Percentiles rank a stretch among this genome's conserved stretches.
These are phyloP conservation scores for Achroia grisella DNA, from an alignment of 1,140 invertebrate species.

Conservation along the genomic window DNA sequence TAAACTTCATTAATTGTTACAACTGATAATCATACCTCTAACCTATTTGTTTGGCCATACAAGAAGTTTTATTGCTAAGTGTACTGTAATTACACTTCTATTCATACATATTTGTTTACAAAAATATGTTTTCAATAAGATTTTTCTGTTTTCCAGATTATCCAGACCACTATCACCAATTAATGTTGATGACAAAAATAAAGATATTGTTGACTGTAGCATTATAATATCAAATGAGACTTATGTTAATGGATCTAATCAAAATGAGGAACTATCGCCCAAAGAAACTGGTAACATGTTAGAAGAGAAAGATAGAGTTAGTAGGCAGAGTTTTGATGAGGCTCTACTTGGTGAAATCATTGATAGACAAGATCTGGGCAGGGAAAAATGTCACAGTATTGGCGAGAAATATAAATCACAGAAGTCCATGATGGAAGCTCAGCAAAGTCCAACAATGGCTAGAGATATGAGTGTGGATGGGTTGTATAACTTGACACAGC, in stretches of 20 bases:
- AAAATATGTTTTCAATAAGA: constrained; percentile 1
- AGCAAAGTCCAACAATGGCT: constrained; percentile 67
- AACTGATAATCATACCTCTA: no score
- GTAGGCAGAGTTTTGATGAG: constrained; percentile 64
- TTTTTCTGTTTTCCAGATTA: constrained; percentile 69
- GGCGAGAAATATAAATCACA: constrained; percentile 67
- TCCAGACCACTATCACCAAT: constrained; percentile 88
- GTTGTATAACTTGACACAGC: constrained; percentile 68
- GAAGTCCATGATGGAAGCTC: constrained; percentile 53
- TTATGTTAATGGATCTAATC: constrained; percentile 44
- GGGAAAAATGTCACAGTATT: constrained; percentile 70
- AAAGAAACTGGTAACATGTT: constrained; percentile 61
- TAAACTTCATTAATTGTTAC: no score
- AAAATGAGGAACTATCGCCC: constrained; percentile 48
- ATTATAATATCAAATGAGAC: constrained; percentile 41
- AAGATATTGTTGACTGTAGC: constrained; percentile 36
- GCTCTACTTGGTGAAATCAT: constrained; percentile 43
- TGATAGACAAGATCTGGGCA: constrained; percentile 47
- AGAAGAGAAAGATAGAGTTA: constrained; percentile 63
- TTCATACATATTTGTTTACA: no score
- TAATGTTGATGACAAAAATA: constrained; percentile 55
- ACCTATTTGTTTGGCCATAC: no score
- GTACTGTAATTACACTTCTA: no score
- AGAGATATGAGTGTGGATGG: constrained; percentile 73
- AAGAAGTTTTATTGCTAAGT: no score